A percentile compares a stretch with the other conserved stretches of the same genome.
phyloP scores from a whole-genome alignment of 1,140 invertebrate genomes.

The Schlechtendalia chinensis region DNA sequence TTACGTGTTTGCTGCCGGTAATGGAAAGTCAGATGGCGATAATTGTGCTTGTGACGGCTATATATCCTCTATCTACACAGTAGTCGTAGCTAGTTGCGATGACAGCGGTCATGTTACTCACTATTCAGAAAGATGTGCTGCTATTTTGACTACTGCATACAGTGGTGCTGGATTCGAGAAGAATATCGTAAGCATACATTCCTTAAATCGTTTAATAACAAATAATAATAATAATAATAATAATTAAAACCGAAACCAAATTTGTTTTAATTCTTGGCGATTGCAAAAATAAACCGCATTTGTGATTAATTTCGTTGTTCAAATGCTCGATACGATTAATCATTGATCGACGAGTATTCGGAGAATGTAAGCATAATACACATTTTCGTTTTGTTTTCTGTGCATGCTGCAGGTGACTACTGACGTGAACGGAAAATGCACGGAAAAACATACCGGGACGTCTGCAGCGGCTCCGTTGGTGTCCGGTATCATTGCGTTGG shows the following conservation, averaged over 20 bases:
- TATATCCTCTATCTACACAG: conserved; percentile 79
- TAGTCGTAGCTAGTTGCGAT: conserved; percentile 82
- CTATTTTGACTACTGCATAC: conserved; percentile 84
- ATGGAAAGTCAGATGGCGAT: conserved; percentile 80
- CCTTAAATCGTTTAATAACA: too few relatives aligned
- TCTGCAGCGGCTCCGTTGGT: conserved; percentile 83
- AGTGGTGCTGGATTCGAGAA: conserved; percentile 84
- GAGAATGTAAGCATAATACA: too few relatives aligned
- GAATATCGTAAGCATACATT: conserved; percentile 70
- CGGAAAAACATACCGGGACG: conserved; percentile 77
- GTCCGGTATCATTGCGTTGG: conserved; percentile 80
- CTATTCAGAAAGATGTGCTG: conserved; percentile 87
- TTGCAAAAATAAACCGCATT: too few relatives aligned
- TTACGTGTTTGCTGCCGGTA: conserved; percentile 91
- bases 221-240: too few relatives aligned
- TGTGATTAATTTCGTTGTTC: too few relatives aligned
- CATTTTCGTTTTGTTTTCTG: too few relatives aligned
- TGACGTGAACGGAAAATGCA: conserved; percentile 74
- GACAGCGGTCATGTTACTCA: conserved; percentile 79
- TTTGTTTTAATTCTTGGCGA: too few relatives aligned
- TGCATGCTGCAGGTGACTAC: conserved; percentile 75
- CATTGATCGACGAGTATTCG: too few relatives aligned
- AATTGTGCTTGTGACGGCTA: conserved; percentile 92
- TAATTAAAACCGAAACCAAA: too few relatives aligned
- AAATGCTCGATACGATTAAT: too few relatives aligned